phyloP scores from a whole-genome alignment of 2,888 invertebrate species.

The Nemoura dubitans region DNA sequence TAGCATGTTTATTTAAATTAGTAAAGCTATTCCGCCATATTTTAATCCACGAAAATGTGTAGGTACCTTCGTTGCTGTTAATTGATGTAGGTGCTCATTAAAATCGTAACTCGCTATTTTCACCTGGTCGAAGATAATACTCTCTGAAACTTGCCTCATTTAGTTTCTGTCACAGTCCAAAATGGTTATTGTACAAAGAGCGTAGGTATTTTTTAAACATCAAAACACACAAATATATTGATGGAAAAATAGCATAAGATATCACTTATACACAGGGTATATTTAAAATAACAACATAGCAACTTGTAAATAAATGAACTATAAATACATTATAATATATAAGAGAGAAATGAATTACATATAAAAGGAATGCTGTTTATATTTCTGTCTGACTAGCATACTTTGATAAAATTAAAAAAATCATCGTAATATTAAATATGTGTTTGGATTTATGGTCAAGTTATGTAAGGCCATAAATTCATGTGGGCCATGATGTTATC shows the following conservation, averaged over 20 bases:
- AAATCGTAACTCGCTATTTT: too few relatives aligned
- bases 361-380: neutral
- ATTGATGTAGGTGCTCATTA: too few relatives aligned
- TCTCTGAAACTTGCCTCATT: too few relatives aligned
- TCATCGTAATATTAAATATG: neutral
- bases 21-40: too few relatives aligned
- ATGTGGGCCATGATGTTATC: neutral
- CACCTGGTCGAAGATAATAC: too few relatives aligned
- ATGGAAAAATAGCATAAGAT: neutral
- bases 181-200: constrained; percentile 18
- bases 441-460: neutral
- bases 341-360: too few relatives aligned
- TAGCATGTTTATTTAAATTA: too few relatives aligned
- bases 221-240: neutral
- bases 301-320: too few relatives aligned
- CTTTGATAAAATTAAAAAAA: neutral
- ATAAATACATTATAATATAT: neutral
- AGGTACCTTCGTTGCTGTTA: too few relatives aligned
- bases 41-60: too few relatives aligned
- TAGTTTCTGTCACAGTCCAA: neutral
- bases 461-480: neutral
- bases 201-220: neutral
- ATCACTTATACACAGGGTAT: neutral
- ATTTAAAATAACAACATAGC: neutral
- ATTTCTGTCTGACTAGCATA: neutral